Conservation (phyloP, 2,797 vertebrate species). For the Sebastes vulpes region DNA sequence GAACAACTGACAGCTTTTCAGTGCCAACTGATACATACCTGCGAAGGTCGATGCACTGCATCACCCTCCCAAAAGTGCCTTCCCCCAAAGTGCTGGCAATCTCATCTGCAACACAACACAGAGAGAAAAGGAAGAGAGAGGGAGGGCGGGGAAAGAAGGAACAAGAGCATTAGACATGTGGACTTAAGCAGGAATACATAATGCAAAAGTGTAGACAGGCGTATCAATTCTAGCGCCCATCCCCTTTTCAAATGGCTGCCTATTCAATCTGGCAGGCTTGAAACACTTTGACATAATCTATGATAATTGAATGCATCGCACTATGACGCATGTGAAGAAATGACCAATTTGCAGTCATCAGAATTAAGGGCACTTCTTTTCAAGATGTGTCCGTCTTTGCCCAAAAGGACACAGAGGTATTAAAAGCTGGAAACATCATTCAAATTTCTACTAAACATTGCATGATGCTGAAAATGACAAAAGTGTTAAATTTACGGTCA, state of each 20-base stretch:
- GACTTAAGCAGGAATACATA: conserved; percentile 36
- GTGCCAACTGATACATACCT: conserved; percentile 84
- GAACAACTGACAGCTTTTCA: background rate
- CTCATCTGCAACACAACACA: conserved; percentile 91
- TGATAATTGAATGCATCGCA: conserved; percentile 5
- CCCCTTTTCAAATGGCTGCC: conserved; percentile 65
- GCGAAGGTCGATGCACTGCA: conserved; percentile 95
- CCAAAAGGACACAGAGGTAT: conserved; percentile 30
- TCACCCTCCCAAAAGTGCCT: conserved; percentile 97
- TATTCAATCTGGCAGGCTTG: conserved; percentile 56
- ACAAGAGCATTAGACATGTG: conserved; percentile 73
- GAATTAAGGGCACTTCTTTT: conserved; percentile 36
- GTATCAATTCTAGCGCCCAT: conserved; percentile 70
- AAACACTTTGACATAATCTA: conserved; percentile 47
- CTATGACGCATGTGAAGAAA: conserved; percentile 36
- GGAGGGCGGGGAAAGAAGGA: conserved; percentile 66
- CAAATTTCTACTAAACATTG: conserved; percentile 1
- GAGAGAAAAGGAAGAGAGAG: conserved; percentile 79
- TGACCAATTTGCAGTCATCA: conserved; percentile 69
- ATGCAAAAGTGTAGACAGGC: conserved; percentile 73
- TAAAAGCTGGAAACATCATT: conserved; percentile 22
- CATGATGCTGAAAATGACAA: conserved; percentile 19
- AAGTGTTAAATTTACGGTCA: background rate
- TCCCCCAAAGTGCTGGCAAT: conserved; percentile 97
- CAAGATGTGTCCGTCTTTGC: conserved; percentile 21